Base-by-base conservation (phyloP, 2,888 invertebrate genomes). In the Drosophila sordidapex region DNA sequence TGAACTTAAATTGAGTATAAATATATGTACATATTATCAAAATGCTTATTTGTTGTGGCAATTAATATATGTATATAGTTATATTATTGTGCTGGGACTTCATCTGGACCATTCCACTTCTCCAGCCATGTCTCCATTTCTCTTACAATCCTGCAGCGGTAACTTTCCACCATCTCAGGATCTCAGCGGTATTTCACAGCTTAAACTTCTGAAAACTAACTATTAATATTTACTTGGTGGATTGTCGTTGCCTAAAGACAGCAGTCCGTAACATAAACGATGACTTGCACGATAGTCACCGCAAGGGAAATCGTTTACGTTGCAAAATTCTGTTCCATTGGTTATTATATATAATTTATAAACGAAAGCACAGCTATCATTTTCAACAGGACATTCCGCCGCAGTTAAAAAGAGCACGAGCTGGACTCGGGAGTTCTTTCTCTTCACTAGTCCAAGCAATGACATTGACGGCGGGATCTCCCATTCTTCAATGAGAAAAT, bases 261-360 rank as follows among this genome's bases (percentile, higher is more conserved):
- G 62, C 53, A 76, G 59, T 40, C 54, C 25, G 62, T 67, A 78
- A 67, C 75, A 76, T 72, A 66, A 77, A 77, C 73, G 75, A 66
- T 75, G 72, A 77, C 58, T 71, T 77, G 75, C 72, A 77, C 77
- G 13, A 71, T 62, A 75, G 61, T 65, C 78, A 75, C 73, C 75
- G 38, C 74, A 64, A 74, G 79, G 73, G 57, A 33, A 57, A 68
- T 76, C 79, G 63, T 76, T 67, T 21, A 63, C 56, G 67, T 78
- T 70, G 67, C 76, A 33, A 33, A 4, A n/a, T 31, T 6, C 35
- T 6, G 18, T 10, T 25, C 25, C 53, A 53, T 15, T 21, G n/a
- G 8, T 52, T 18, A 15, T 33, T 10, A n/a, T n/a, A 10, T 40
- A 2, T n/a, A 10, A 40, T 40, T 21, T n/a, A 40, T 40, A 5